Evolutionary conservation across 2,797 vertebrate species (phyloP).

Genomic region (Pseudochromis fuscus): DNA sequence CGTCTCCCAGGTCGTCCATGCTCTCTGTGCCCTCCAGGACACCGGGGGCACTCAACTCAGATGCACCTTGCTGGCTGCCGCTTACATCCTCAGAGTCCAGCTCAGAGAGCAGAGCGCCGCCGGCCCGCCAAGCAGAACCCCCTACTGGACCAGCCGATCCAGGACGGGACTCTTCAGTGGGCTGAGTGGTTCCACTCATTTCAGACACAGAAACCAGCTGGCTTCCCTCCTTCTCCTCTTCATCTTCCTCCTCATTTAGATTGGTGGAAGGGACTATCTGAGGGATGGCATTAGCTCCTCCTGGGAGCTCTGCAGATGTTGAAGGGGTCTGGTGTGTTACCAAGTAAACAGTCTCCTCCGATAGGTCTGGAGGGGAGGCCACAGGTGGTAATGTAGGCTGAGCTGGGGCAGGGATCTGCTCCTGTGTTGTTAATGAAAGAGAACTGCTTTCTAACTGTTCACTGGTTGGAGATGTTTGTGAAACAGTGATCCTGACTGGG

Average conservation of each 20-base stretch:
- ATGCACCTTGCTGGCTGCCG: slow-evolving; percentile 85
- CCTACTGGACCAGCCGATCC: slow-evolving; percentile 80
- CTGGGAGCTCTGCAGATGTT: slow-evolving; percentile 16
- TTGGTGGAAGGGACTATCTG: slow-evolving; percentile 27
- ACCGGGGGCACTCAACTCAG: slow-evolving; percentile 85
- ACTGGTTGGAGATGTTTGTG: slow-evolving; percentile 6
- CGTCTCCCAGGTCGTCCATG: slow-evolving; percentile 86
- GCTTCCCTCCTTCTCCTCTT: slow-evolving; percentile 83
- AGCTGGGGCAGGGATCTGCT: slow-evolving; percentile 26
- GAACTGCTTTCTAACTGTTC: slow-evolving; percentile 24
- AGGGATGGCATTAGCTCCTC: slow-evolving; percentile 2
- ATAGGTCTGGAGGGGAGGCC: slow-evolving; percentile 11
- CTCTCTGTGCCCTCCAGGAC: slow-evolving; percentile 87
- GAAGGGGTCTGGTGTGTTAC: slow-evolving; percentile 47
- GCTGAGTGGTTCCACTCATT: slow-evolving; percentile 87
- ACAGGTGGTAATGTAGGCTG: slow-evolving; percentile 27
- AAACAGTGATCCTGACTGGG: slow-evolving; percentile 13
- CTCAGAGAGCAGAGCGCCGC: slow-evolving; percentile 80
- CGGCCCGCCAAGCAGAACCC: slow-evolving; percentile 78
- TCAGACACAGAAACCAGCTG: slow-evolving; percentile 86
- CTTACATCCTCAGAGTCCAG: slow-evolving; percentile 88
- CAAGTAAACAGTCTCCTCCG: slow-evolving; percentile 33
- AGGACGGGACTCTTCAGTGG: slow-evolving; percentile 85
- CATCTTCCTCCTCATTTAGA: slow-evolving; percentile 81
- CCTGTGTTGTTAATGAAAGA: background rate